Evolutionary conservation across 2,888 invertebrate genomes (phyloP).

Genomic region (Rhingia campestris): DNA sequence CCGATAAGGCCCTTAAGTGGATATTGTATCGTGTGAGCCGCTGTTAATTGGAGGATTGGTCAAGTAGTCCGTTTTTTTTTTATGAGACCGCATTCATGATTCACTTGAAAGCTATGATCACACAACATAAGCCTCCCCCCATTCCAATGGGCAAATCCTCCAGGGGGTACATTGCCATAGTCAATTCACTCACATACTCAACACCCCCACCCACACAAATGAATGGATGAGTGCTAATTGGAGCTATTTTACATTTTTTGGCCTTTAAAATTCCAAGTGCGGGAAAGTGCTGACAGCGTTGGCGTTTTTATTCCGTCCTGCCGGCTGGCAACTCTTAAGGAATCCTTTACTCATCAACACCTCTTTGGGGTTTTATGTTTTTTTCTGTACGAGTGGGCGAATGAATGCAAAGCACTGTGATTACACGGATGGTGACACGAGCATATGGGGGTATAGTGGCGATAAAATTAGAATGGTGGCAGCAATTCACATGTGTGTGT

Average conservation of each 20-base stretch:
- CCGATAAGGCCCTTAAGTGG: conserved; percentile 11
- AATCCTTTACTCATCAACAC: conserved; percentile 54
- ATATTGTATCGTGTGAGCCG: conserved; percentile 27
- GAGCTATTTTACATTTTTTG: conserved; percentile 35
- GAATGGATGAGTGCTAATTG: conserved; percentile 40
- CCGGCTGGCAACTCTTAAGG: conserved; percentile 23
- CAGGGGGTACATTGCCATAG: neutral
- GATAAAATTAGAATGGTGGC: conserved; percentile 31
- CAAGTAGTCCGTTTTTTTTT: conserved; percentile 35
- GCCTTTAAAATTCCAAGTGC: conserved; percentile 18
- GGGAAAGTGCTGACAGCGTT: conserved; percentile 15
- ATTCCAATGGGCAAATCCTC: neutral
- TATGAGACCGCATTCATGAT: conserved; percentile 23
- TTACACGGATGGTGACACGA: conserved; percentile 4
- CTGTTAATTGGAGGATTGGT: conserved; percentile 46
- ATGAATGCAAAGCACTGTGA: conserved; percentile 41
- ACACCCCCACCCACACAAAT: neutral
- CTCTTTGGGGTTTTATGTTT: conserved; percentile 36
- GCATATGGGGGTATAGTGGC: conserved; percentile 1
- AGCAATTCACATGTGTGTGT: conserved; percentile 5
- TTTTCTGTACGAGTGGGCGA: conserved; percentile 21
- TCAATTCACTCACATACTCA: neutral
- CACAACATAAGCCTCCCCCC: conserved; percentile 15
- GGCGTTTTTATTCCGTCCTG: conserved; percentile 20
- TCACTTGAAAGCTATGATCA: conserved; percentile 16